A percentile compares a stretch with the other conserved stretches of the same genome.
Evolutionary conservation across 2,888 invertebrate species (phyloP).

Genomic region (Mycalesis mineus): DNA sequence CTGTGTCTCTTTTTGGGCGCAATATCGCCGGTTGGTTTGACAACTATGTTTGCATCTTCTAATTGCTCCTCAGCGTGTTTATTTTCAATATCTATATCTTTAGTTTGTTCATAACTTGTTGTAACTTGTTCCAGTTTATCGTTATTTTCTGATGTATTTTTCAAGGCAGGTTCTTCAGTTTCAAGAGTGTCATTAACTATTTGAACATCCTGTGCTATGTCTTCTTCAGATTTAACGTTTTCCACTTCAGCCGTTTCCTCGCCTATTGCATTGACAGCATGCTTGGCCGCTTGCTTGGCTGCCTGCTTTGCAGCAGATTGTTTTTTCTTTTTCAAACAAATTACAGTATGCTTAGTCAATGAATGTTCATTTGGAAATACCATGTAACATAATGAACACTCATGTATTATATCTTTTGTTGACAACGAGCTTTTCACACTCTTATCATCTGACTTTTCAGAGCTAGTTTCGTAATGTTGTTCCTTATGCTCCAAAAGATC

Average conservation of each 20-base stretch:
- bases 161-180: constrained; percentile 32
- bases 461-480: constrained; percentile 61
- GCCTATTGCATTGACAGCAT: constrained; percentile 33
- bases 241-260: constrained; percentile 26
- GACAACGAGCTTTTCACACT: constrained; percentile 64
- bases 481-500: constrained; percentile 71
- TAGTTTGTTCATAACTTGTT: not conserved
- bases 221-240: constrained; percentile 28
- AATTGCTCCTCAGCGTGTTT: not conserved
- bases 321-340: constrained; percentile 65
- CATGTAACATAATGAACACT: constrained; percentile 74
- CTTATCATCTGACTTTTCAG: constrained; percentile 68
- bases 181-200: constrained; percentile 37
- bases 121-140: not conserved
- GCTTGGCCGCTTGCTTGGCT: constrained; percentile 34
- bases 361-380: constrained; percentile 75
- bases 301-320: constrained; percentile 47
- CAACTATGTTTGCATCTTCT: constrained; percentile 1
- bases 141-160: not conserved
- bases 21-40: constrained; percentile 1
- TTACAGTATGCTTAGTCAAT: constrained; percentile 60
- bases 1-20: constrained; percentile 14
- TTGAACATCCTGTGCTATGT: constrained; percentile 29
- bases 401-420: constrained; percentile 72
- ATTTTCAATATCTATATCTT: not conserved